These are phyloP conservation scores for Pagetopsis macropterus DNA, from an alignment of 2,797 vertebrate genomes.

Conservation along the genomic window DNA sequence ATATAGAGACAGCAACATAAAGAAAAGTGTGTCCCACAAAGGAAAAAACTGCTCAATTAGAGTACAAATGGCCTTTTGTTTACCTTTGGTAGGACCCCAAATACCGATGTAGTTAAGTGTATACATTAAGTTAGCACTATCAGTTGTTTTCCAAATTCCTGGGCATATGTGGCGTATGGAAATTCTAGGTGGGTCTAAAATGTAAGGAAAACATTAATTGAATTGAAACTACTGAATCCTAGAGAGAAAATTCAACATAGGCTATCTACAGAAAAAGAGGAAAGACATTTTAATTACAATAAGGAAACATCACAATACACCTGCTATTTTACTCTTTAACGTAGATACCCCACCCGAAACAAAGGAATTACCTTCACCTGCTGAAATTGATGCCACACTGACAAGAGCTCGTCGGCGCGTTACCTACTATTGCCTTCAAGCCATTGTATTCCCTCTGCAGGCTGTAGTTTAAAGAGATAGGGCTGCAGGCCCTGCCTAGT, in stretches of 20 bases:
- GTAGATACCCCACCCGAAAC: neutral
- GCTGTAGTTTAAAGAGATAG: no score
- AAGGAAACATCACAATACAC: neutral
- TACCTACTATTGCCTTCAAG: neutral
- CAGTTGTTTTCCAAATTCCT: neutral
- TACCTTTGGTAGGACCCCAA: neutral
- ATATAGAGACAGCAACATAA: neutral
- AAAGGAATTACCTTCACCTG: neutral
- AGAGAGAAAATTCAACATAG: neutral
- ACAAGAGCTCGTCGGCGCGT: neutral
- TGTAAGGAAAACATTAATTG: neutral
- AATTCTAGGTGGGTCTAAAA: neutral
- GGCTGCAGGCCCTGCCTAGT: neutral
- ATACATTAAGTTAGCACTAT: neutral
- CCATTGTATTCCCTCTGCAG: neutral
- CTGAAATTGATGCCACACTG: neutral
- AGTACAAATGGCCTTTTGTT: neutral
- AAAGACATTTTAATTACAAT: neutral
- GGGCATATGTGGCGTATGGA: neutral
- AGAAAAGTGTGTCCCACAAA: neutral
- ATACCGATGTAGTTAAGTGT: fast-evolving
- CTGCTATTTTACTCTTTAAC: neutral
- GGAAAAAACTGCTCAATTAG: neutral
- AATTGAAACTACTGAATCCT: neutral
- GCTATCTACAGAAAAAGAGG: neutral